Evolutionary conservation across 2,113 vertebrate species (phyloP), one percentile per base, ranked within the genome.

Genomic region (Diadophis punctatus): DNA sequence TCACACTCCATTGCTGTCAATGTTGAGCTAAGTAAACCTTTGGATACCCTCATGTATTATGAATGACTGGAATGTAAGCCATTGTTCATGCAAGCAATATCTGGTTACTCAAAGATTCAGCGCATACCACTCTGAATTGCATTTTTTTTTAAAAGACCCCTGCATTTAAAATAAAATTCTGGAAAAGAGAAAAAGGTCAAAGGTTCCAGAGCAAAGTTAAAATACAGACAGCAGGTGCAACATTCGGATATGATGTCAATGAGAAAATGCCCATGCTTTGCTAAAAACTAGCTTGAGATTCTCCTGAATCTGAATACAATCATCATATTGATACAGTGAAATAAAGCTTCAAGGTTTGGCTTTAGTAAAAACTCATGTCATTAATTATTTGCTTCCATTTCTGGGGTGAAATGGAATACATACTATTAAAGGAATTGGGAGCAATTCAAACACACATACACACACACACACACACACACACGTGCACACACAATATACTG

Each of bases 141-240:
- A 12, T 30, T 87, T 63, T n/a, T 56, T 63, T 90, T 48, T 3
- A 3, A n/a, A 80, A 89, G 55, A 88, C 51, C 74, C 86, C 43
- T 52, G 88, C 16, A 90, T 90, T 93, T 84, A 93, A 93, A 93
- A 93, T 86, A 90, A 93, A 92, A 90, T 92, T 93, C 92, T 90
- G 55, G 53, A 90, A 74, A n/a, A 85, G 55, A 68, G 46, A 30
- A 27, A 93, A 93, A 55, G 92, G 92, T 93, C 88, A 90, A 93
- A 93, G 88, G 92, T 90, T 86, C 60, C 55, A 22, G 46, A 63
- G 46, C 80, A 93, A 92, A 90, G 55, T 52, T 93, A 86, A 90
- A 52, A 90, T 90, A 86, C 51, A 90, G 88, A 86, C 55, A 92
- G 60, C 91, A 93, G 74, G 88, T 93, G 92, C 20, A 58, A 86